Percentiles rank a stretch among this genome's conserved stretches.
Evolutionary conservation across 2,113 vertebrate species (phyloP).

Genomic region (Passer montanus): DNA sequence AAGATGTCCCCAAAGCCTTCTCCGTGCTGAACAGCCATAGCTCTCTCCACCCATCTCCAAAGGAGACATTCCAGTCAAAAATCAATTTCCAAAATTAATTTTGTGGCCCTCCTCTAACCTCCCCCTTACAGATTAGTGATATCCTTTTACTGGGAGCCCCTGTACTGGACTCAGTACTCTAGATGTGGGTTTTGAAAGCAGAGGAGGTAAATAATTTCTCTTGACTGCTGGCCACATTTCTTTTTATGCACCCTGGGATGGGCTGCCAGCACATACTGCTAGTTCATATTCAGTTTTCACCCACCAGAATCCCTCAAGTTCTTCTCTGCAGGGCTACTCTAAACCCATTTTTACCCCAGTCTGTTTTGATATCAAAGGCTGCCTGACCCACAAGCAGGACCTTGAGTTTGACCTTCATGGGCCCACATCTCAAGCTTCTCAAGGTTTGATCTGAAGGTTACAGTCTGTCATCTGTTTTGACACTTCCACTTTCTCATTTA

Average conservation of each 20-base stretch:
- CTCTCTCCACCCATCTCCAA: not conserved
- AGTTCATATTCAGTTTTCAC: not conserved
- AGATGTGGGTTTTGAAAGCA: not conserved
- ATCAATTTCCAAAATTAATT: not conserved
- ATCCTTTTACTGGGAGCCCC: not conserved
- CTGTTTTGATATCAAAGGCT: not conserved
- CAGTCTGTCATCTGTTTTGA: not conserved
- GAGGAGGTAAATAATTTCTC: rapidly evolving
- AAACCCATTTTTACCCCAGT: not conserved
- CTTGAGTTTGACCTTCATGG: not conserved
- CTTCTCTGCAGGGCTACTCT: not conserved
- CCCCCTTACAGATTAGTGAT: not conserved
- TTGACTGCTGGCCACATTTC: rapidly evolving
- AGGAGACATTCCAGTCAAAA: not conserved
- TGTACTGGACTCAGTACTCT: not conserved
- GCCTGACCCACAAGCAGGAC: not conserved
- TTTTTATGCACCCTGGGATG: not conserved
- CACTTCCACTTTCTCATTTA: not conserved
- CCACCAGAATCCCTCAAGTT: not conserved
- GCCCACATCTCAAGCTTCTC: not conserved
- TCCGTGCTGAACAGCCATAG: rapidly evolving
- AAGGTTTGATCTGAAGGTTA: not conserved
- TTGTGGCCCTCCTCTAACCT: not conserved
- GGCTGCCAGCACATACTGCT: not conserved
- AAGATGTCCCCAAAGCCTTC: rapidly evolving